Conservation (phyloP, 64 coral and sea anemone species). For the Stichodactyla mertensii region DNA sequence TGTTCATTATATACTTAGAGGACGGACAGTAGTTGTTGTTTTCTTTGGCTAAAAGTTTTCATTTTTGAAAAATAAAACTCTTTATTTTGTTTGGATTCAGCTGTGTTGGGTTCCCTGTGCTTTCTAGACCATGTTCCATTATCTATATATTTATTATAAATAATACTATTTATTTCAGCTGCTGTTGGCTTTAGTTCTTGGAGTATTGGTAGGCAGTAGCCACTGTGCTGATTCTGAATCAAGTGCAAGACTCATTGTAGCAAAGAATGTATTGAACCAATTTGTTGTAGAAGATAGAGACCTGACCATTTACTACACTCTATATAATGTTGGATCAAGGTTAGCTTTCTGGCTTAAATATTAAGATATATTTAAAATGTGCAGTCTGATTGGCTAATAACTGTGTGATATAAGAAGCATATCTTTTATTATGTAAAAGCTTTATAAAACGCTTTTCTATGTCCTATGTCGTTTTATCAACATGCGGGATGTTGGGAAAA, state of each 20-base stretch:
- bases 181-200: conserved; percentile 49
- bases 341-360: conserved; percentile 1
- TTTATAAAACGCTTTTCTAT: too few species aligned
- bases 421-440: too few species aligned
- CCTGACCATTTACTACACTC: conserved; percentile 77
- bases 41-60: not conserved
- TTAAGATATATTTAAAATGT: too few species aligned
- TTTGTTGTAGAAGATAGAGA: conserved; percentile 95
- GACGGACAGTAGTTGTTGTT: not conserved
- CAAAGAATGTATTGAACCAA: conserved; percentile 91
- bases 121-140: not conserved
- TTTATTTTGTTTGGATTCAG: not conserved
- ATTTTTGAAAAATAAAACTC: not conserved
- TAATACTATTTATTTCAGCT: conserved; percentile 44
- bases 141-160: not conserved
- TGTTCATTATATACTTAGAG: not conserved
- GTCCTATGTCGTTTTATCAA: too few species aligned
- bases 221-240: conserved; percentile 73
- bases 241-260: conserved; percentile 73
- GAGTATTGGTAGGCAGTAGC: not conserved
- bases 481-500: too few species aligned
- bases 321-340: conserved; percentile 97
- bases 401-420: too few species aligned
- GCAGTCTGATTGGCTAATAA: too few species aligned
- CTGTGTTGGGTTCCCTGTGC: not conserved